Conservation (phyloP, 2,888 invertebrate genomes). For the Phlogophora meticulosa region DNA sequence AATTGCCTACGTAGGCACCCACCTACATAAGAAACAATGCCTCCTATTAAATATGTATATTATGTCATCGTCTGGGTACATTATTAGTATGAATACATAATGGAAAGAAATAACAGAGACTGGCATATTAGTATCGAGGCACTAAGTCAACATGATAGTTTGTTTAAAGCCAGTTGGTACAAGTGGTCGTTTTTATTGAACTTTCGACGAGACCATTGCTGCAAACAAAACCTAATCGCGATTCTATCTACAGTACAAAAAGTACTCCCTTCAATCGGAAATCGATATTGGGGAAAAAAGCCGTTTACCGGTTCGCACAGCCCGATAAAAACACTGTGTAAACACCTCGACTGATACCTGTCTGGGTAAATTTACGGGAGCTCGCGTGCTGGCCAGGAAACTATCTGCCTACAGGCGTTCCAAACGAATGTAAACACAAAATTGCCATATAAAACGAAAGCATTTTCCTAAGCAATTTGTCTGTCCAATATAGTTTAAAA, state of each 20-base stretch:
- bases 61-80: neutral
- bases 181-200: neutral
- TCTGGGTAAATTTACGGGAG: constrained; percentile 57
- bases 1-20: neutral
- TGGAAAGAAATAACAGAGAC: too few relatives aligned
- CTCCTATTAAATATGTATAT: neutral
- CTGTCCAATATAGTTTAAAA: constrained; percentile 31
- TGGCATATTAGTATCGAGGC: too few relatives aligned
- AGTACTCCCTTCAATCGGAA: constrained; percentile 15
- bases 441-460: constrained; percentile 53
- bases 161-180: neutral
- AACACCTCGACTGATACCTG: constrained; percentile 59
- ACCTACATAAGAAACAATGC: neutral
- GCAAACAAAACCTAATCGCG: neutral
- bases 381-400: constrained; percentile 58
- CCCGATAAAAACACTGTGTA: constrained; percentile 55
- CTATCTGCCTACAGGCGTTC: constrained; percentile 33
- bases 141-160: neutral
- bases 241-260: constrained; percentile 7
- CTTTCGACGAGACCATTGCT: neutral
- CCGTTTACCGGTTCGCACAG: constrained; percentile 12
- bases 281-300: constrained; percentile 49
- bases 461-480: constrained; percentile 49
- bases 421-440: constrained; percentile 56
- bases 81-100: neutral